Base-by-base conservation (phyloP, 2,113 vertebrate genomes). In the Gasterosteus nipponicus region DNA sequence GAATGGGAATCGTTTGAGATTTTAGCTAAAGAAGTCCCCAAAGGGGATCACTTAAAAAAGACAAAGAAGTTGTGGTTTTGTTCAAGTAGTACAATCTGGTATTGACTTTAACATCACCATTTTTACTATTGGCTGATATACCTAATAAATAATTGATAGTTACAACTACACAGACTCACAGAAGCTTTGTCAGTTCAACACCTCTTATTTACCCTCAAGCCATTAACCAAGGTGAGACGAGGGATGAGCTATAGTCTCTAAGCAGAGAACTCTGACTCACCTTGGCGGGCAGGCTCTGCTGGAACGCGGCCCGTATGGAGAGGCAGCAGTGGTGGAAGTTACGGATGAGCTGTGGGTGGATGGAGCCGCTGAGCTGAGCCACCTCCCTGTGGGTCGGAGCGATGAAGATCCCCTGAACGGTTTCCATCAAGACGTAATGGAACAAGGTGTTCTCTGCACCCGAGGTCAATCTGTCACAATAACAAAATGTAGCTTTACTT, bases 251-350 rank as follows among this genome's bases (percentile, higher is more conserved):
- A 29, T 9, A 46, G 44, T 46, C 1, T 12, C 19, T 58, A 1
- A 3, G 2, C 9, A 6, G 1, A 4, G 19, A 44, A 15, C 7
- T 1, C 39, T 2, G 3, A 4, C 92, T 73, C 90, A 99, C 97
- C 92, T 93, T 90, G 86, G 94, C 86, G 1, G 86, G 92, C 69
- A 96, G 65, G 56, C 95, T 95, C 87, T 97, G 94, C 79, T 97
- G 96, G 82, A 99, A 98, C 61, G 95, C 7, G 0, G 96, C 93
- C 14, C 95, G 95, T 73, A 99, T 99, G 62, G 96, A 96, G 66
- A 99, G 95, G 88, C 98, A 99, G 91, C 97, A 99, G 69, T 94
- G 96, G 93, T 99, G 94, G 89, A 99, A 99, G 89, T 97, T 99
- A 82, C 94, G 94, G 33, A 99, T 96, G 75, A 99, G 93, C 78